Conservation (phyloP, 1,140 invertebrate genomes). For the Drosophila sp. region DNA sequence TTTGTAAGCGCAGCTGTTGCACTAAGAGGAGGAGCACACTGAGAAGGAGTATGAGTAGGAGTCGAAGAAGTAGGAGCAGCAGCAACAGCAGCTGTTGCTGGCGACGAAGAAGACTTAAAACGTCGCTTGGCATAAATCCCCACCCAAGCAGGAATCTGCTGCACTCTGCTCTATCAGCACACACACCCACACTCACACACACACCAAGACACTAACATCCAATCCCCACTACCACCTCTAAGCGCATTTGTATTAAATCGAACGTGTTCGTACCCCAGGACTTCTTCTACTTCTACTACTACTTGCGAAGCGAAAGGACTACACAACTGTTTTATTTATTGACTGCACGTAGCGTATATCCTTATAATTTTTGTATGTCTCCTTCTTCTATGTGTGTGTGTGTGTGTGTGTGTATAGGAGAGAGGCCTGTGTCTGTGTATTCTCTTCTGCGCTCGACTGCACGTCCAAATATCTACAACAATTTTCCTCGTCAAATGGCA, state of each 20-base stretch:
- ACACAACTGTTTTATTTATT: conserved; percentile 78
- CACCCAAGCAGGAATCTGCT: conserved; percentile 6
- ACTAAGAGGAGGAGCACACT: conserved; percentile 39
- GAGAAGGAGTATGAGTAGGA: conserved; percentile 21
- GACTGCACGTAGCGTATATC: conserved; percentile 76
- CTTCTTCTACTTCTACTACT: conserved; percentile 7
- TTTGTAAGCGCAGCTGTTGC: conserved; percentile 68
- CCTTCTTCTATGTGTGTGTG: conserved; percentile 18
- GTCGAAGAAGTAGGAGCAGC: neutral
- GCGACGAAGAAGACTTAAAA: conserved; percentile 71
- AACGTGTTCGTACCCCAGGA: conserved; percentile 60
- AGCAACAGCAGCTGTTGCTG: conserved; percentile 65
- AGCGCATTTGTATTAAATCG: conserved; percentile 77
- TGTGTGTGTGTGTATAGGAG: conserved; percentile 34
- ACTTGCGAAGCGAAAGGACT: conserved; percentile 41
- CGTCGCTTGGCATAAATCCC: conserved; percentile 69
- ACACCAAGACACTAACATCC: too few relatives aligned
- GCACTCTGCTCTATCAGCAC: neutral
- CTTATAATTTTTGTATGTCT: conserved; percentile 77
- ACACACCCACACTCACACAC: neutral
- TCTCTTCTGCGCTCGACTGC: conserved; percentile 70
- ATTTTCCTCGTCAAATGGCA: conserved; percentile 64
- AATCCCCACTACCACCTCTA: conserved; percentile 33
- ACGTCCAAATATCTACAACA: conserved; percentile 79
- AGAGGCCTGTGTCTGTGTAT: conserved; percentile 47